A percentile compares a stretch with the other conserved stretches of the same genome.
These are phyloP conservation scores for Dromas ardeola DNA, from an alignment of 2,113 vertebrate genomes.

Conservation along the genomic window DNA sequence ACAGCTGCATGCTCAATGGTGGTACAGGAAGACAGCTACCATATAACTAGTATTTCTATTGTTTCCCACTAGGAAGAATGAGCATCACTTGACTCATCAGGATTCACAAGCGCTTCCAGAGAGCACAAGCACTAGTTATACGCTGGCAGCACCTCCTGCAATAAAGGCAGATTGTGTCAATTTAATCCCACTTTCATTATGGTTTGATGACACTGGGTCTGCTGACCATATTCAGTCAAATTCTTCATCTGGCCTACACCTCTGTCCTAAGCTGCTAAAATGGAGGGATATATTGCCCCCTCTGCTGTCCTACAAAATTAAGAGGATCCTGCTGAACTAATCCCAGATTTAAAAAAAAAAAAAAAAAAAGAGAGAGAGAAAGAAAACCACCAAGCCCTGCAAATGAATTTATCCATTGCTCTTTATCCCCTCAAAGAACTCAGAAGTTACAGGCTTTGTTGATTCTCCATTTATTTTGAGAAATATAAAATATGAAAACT, in stretches of 20 bases:
- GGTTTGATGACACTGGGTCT: not conserved
- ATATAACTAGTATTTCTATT: not conserved
- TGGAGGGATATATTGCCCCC: not conserved
- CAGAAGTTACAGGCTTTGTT: not conserved
- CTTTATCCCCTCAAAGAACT: not conserved
- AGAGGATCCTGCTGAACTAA: not conserved
- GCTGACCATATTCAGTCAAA: not conserved
- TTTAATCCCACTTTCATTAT: not conserved
- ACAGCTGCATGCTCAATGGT: not conserved
- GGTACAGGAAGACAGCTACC: not conserved
- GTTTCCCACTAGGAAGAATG: not conserved
- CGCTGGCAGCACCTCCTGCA: not conserved
- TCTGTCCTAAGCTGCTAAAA: not conserved
- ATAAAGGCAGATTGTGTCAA: not conserved
- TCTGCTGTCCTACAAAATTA: not conserved
- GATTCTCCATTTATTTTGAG: slow-evolving; percentile 75
- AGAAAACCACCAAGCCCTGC: not conserved
- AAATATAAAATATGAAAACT: slow-evolving; percentile 78
- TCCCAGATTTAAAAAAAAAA: not conserved
- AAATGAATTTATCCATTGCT: not conserved
- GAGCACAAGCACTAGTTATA: not conserved
- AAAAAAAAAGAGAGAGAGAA: too few species aligned
- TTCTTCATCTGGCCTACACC: not conserved
- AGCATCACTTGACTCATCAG: not conserved
- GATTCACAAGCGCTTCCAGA: not conserved